phyloP scores from a whole-genome alignment of 92 coral and sea anemone genomes.

The Anthopleura xanthogrammica region DNA sequence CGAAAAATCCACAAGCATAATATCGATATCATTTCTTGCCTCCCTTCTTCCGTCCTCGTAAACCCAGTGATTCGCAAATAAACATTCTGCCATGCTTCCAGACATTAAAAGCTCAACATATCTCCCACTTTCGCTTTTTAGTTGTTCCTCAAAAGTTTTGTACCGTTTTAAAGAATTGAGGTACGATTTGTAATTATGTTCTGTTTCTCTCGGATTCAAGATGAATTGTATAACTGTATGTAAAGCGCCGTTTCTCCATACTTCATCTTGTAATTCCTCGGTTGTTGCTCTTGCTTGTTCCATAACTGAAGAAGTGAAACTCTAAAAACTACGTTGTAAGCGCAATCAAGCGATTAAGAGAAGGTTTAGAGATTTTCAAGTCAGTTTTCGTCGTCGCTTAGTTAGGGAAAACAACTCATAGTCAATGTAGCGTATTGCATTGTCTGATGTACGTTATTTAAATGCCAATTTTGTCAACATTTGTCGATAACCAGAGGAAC shows the following conservation, averaged over 20 bases:
- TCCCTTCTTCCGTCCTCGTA: slow-evolving; percentile 47
- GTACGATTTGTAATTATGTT: slow-evolving; percentile 34
- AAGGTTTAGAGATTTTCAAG: slow-evolving; percentile 5
- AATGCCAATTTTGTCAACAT: slow-evolving; percentile 6
- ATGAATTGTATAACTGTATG: slow-evolving; percentile 38
- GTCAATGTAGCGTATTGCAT: background rate
- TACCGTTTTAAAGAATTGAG: slow-evolving; percentile 42
- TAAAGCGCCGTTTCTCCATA: slow-evolving; percentile 46
- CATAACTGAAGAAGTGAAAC: slow-evolving; percentile 15
- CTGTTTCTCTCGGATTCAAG: slow-evolving; percentile 46
- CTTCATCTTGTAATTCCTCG: background rate
- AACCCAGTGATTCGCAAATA: slow-evolving; percentile 50
- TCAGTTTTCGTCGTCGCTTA: slow-evolving; percentile 6
- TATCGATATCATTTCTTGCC: slow-evolving; percentile 46
- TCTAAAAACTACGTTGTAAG: slow-evolving; percentile 1
- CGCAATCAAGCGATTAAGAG: background rate
- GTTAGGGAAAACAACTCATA: too few relatives aligned
- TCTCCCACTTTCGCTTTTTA: slow-evolving; percentile 35
- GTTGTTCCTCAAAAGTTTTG: slow-evolving; percentile 44
- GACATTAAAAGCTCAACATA: slow-evolving; percentile 43
- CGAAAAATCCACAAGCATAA: slow-evolving; percentile 51
- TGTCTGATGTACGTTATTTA: slow-evolving; percentile 3
- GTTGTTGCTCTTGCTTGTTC: slow-evolving; percentile 9
- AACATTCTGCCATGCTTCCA: slow-evolving; percentile 47
- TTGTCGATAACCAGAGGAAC: slow-evolving; percentile 4